A percentile compares a stretch with the other conserved stretches of the same genome.
Evolutionary conservation across 92 coral and sea anemone genomes (phyloP).

Genomic region (Palythoa heliodiscus): DNA sequence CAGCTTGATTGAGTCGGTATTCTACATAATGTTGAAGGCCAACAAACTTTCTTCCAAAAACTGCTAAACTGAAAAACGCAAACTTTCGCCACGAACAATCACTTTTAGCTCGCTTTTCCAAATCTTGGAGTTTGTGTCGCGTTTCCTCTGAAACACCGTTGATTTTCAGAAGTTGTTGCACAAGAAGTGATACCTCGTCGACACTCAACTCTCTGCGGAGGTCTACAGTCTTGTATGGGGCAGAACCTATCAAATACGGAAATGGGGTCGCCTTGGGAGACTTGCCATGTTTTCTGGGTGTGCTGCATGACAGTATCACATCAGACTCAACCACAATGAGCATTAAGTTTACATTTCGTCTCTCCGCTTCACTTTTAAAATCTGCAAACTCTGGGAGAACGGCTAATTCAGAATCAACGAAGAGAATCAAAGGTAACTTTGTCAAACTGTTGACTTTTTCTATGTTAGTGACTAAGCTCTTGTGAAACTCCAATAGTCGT

Average conservation of each 20-base stretch:
- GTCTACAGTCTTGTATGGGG: slow-evolving; percentile 63
- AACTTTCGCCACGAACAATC: slow-evolving; percentile 58
- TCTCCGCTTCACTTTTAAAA: slow-evolving; percentile 72
- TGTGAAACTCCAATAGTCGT: slow-evolving; percentile 64
- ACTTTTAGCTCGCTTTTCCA: slow-evolving; percentile 42
- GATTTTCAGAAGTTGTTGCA: slow-evolving; percentile 57
- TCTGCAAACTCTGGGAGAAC: slow-evolving; percentile 70
- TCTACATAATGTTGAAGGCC: slow-evolving; percentile 58
- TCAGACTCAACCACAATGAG: slow-evolving; percentile 74
- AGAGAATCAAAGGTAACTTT: slow-evolving; percentile 68
- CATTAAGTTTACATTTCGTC: slow-evolving; percentile 59
- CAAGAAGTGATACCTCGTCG: slow-evolving; percentile 57
- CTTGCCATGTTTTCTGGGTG: slow-evolving; percentile 40
- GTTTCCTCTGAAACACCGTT: slow-evolving; percentile 43
- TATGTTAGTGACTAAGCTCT: slow-evolving; percentile 58
- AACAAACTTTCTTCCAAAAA: slow-evolving; percentile 65
- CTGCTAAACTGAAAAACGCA: slow-evolving; percentile 72
- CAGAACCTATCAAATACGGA: slow-evolving; percentile 54
- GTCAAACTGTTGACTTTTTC: slow-evolving; percentile 62
- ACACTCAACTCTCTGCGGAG: slow-evolving; percentile 63
- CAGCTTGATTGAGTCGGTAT: slow-evolving; percentile 61
- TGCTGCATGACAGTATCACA: slow-evolving; percentile 17
- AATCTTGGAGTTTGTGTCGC: slow-evolving; percentile 26
- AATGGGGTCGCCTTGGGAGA: slow-evolving; percentile 40
- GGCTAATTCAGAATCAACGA: slow-evolving; percentile 72